Evolutionary conservation across 1,140 invertebrate species (phyloP), one percentile per base, ranked within the genome.

Genomic region (Macrobrachium rosenbergii): DNA sequence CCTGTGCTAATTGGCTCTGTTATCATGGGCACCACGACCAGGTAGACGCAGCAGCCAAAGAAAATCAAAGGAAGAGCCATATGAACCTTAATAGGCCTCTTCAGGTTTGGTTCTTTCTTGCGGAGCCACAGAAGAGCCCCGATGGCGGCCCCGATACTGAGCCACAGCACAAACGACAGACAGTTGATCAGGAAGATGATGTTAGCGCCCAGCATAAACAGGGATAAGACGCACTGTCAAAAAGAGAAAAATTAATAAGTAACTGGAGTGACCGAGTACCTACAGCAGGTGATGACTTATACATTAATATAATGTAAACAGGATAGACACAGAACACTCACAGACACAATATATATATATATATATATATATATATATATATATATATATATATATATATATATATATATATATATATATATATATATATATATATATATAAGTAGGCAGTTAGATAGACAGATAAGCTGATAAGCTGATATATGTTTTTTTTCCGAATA

Each of bases 1-100:
- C 91, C 91, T 81, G 92, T 91, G 75, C 91, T 92, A 14, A 88
- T 23, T 12, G 92, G 91, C 80, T 92, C 91, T 45, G 89, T 84
- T 19, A 93, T 91, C 62, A 94, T 91, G 7, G 94, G 93, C 8
- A 94, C 90, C 3, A 93, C 90, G 7, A 94, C 92, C n/a, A 94
- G 91, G 88, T 94, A 93, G 5, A 93, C 78, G 62, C 93, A 93
- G 88, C 92, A 92, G n/a, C 92, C 45, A 7, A 94, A 91, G 90
- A 94, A 94, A 11, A 93, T 90, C 64, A 94, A 92, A 6, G 94
- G 94, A 82, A 94, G 92, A 37, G 92, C 82, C 14, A 94, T 90
- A 78, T 95, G 93, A 2, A 98, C 96, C 92, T 94, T 95, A 64
- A 98, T 97, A 0, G 97, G 97, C 84, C 97, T 92, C 0, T 94